A percentile compares a stretch with the other conserved stretches of the same genome.
Conservation (phyloP, 1,140 invertebrate genomes). For the Cryptotermes secundus region DNA sequence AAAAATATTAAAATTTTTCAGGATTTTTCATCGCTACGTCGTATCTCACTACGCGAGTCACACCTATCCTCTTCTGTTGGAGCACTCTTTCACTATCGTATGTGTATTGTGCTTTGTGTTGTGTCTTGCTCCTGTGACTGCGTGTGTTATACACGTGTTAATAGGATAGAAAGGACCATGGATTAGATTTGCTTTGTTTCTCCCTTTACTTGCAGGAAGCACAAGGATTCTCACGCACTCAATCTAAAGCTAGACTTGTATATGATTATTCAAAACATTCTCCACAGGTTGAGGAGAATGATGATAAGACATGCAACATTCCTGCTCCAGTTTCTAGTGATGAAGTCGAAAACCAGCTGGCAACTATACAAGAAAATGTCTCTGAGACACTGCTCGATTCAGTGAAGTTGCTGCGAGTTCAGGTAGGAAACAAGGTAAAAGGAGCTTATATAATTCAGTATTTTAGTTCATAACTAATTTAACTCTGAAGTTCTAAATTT, state of each 20-base stretch:
- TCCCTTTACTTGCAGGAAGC: conserved; percentile 54
- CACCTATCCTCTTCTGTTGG: too few species aligned
- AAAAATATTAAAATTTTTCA: too few species aligned
- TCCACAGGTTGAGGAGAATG: conserved; percentile 32
- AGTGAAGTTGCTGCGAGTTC: background rate
- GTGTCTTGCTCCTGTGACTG: too few species aligned
- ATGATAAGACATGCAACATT: background rate
- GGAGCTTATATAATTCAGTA: too few species aligned
- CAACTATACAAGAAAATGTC: background rate
- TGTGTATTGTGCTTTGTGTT: too few species aligned
- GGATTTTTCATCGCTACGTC: too few species aligned
- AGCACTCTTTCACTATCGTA: too few species aligned
- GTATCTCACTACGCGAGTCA: too few species aligned
- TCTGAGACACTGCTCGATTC: background rate
- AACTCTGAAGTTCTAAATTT: too few species aligned
- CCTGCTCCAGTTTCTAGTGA: background rate
- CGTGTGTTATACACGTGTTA: too few species aligned
- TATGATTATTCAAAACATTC: conserved; percentile 54
- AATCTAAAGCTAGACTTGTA: conserved; percentile 56
- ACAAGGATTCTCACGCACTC: conserved; percentile 59
- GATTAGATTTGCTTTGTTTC: background rate
- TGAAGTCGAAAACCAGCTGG: background rate
- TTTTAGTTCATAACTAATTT: too few species aligned
- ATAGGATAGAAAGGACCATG: too few species aligned
- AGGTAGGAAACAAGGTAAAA: background rate